Evolutionary conservation across 2,888 invertebrate genomes (phyloP).

Genomic region (Drosophila parthenogenetica): DNA sequence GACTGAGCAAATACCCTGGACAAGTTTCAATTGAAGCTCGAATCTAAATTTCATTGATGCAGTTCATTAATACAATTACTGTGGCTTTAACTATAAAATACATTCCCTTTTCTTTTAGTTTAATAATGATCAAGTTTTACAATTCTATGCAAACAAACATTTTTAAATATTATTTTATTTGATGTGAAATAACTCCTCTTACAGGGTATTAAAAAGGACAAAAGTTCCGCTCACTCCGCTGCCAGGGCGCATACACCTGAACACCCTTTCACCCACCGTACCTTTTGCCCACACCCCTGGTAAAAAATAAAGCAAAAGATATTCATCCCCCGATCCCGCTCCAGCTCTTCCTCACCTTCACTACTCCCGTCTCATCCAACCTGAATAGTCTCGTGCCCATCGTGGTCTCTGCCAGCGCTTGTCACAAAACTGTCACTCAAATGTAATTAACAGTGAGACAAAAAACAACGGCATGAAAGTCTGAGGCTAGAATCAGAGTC

Average conservation of each 20-base stretch:
- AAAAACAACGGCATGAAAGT: slow-evolving; percentile 29
- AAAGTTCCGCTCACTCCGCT: slow-evolving; percentile 22
- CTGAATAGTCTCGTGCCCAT: slow-evolving; percentile 17
- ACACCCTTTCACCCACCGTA: slow-evolving; percentile 75
- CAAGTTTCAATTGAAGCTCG: neutral
- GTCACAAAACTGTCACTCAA: slow-evolving; percentile 83
- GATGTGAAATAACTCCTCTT: too few relatives aligned
- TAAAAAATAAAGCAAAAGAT: slow-evolving; percentile 9
- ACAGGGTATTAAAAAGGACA: slow-evolving; percentile 27
- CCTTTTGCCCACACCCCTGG: slow-evolving; percentile 7
- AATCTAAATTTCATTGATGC: too few relatives aligned
- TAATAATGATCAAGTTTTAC: too few relatives aligned
- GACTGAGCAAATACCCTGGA: slow-evolving; percentile 24
- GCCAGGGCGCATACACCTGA: slow-evolving; percentile 68
- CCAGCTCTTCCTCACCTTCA: neutral
- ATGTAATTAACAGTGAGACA: slow-evolving; percentile 76
- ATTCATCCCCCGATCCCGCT: slow-evolving; percentile 2
- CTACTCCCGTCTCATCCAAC: neutral
- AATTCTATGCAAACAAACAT: too few relatives aligned
- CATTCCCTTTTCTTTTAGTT: too few relatives aligned
- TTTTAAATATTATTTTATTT: too few relatives aligned
- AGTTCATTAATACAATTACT: too few relatives aligned
- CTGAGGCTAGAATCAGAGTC: slow-evolving; percentile 8
- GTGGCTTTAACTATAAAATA: too few relatives aligned
- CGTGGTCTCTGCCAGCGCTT: slow-evolving; percentile 51